Percentiles rank a stretch among this genome's conserved stretches.
Conservation (phyloP, 2,797 vertebrate species). For the Gastrophryne carolinensis region DNA sequence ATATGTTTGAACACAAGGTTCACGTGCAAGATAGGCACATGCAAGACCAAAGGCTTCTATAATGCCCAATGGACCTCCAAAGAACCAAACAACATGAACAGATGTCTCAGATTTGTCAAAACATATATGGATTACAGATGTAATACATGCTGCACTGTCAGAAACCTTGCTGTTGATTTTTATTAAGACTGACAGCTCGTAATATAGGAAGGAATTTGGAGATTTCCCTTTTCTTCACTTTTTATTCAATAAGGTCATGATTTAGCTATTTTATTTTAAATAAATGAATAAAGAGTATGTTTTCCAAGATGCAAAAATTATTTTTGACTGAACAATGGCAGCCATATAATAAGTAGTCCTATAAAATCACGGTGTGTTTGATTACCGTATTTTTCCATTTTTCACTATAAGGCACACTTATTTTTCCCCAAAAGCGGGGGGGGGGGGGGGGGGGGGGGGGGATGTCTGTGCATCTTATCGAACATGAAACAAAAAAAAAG, state of each 20-base stretch:
- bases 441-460: no score
- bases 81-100: constrained; percentile 7
- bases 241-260: neutral
- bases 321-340: neutral
- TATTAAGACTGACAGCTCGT: constrained; percentile 37
- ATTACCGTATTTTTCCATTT: no score
- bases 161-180: constrained; percentile 34
- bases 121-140: constrained; percentile 21
- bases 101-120: constrained; percentile 30
- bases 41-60: neutral
- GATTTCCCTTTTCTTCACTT: neutral
- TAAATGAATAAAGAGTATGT: neutral
- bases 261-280: neutral
- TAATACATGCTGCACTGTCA: constrained; percentile 24
- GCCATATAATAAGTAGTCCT: no score
- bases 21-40: neutral
- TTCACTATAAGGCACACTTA: no score
- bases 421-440: no score
- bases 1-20: neutral
- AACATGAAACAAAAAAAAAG: no score
- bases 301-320: neutral
- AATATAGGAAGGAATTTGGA: neutral
- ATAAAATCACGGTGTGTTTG: no score
- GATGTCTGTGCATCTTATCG: no score
- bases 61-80: neutral